Base-by-base conservation (phyloP, 2,888 invertebrate genomes). In the Lydus trimaculatus region DNA sequence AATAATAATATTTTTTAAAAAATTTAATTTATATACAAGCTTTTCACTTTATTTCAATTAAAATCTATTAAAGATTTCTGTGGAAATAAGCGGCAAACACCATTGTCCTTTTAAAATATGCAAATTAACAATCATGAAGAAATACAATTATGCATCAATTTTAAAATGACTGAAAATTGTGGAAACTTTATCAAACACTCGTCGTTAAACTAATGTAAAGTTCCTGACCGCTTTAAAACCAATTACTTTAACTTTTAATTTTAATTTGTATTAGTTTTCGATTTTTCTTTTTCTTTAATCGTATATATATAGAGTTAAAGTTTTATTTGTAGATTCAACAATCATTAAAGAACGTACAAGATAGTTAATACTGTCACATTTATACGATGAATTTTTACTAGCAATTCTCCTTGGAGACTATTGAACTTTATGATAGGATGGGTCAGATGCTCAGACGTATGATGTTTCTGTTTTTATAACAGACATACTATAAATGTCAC, bases 381-480 rank as follows among this genome's bases (percentile, higher is more conserved):
- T 82, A n/a, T n/a, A 82, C 77, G 80, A 80, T 80, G 79, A 78
- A 79, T 81, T 83, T 43, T 81, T 82, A 82, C 75, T 82, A 80
- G 81, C 83, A 82, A 82, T 83, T 82, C 79, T 75, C 81, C 78
- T 78, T 56, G 43, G 80, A 75, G 81, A 78, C 81, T 80, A 81
- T 83, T 81, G 80, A 80, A 79, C 76, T 81, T 81, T 80, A 82
- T 80, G 81, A 80, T 78, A 78, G 78, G 80, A 78, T 80, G 79
- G 81, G 81, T 81, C 81, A 80, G 80, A 79, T 79, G 78, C 73
- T 79, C 75, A 70, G 72, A 67, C 69, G 72, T 73, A 71, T 75
- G 74, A 74, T 76, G 73, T 77, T 74, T 74, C 76, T 73, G 75
- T 79, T 81, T 81, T 81, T 81, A 82, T 77, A 80, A 75, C 80